A percentile compares a stretch with the other conserved stretches of the same genome.
Conservation (phyloP, 2,888 invertebrate species). For the Margaritifera margaritifera region DNA sequence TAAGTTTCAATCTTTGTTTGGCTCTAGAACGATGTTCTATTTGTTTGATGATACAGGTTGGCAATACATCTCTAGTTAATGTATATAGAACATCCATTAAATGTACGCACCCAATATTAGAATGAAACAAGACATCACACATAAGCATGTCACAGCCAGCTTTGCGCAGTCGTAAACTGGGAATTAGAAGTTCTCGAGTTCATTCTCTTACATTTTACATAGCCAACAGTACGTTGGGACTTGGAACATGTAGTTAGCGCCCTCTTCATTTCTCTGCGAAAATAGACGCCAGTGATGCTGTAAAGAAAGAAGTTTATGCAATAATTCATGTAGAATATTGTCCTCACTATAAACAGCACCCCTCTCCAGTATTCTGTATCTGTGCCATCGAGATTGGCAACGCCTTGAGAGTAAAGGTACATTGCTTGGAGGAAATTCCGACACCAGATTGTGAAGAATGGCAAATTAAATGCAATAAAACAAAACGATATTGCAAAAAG, state of each 20-base stretch:
- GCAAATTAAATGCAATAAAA: slow-evolving; percentile 67
- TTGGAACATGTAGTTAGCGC: slow-evolving; percentile 19
- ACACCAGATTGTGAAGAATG: slow-evolving; percentile 65
- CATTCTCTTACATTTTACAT: background rate
- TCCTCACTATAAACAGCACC: slow-evolving; percentile 51
- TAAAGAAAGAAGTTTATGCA: slow-evolving; percentile 69
- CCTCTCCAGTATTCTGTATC: slow-evolving; percentile 43
- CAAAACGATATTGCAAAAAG: slow-evolving; percentile 65
- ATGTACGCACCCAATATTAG: too few relatives aligned
- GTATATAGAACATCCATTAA: too few relatives aligned
- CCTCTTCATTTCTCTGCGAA: slow-evolving; percentile 55
- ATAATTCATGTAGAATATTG: slow-evolving; percentile 67
- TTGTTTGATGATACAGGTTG: too few relatives aligned
- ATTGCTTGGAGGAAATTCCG: slow-evolving; percentile 26
- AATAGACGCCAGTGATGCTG: slow-evolving; percentile 65
- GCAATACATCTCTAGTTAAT: too few relatives aligned
- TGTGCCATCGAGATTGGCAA: background rate
- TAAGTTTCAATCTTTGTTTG: too few relatives aligned
- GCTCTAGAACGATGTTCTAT: too few relatives aligned
- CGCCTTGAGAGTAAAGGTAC: slow-evolving; percentile 5
- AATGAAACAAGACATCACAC: too few relatives aligned
- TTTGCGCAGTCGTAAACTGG: too few relatives aligned
- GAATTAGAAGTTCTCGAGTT: too few relatives aligned
- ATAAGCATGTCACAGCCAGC: too few relatives aligned
- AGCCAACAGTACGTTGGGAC: background rate